These are phyloP conservation scores for Machimus atricapillus DNA, from an alignment of 2,888 invertebrate genomes.

Conservation along the genomic window DNA sequence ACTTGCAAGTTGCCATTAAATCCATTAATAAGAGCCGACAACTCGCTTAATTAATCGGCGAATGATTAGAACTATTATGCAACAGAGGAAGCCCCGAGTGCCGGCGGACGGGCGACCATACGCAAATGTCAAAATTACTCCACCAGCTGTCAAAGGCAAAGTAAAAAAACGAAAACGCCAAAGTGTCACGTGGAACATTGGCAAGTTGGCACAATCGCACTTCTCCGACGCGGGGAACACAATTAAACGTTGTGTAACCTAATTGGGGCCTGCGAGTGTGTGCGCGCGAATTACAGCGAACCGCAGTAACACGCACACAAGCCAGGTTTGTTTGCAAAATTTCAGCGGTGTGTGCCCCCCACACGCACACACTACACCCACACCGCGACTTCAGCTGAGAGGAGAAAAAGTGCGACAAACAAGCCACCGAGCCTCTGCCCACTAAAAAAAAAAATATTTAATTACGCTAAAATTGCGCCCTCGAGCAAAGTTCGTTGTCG, in stretches of 20 bases:
- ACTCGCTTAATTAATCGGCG: background rate
- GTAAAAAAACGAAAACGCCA: background rate
- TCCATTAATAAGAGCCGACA: background rate
- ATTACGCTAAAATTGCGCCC: background rate
- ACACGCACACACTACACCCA: background rate
- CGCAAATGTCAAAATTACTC: background rate
- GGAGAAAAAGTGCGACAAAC: background rate
- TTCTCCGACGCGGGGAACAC: background rate
- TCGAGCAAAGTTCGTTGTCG: background rate
- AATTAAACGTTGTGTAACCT: constrained; percentile 24
- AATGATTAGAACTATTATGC: constrained; percentile 6
- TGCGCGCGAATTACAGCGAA: background rate
- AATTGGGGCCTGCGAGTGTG: background rate
- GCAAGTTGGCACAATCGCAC: constrained; percentile 26
- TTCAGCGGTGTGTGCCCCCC: background rate
- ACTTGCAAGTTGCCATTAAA: background rate
- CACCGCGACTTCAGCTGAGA: background rate
- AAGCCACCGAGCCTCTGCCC: background rate
- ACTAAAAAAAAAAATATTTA: background rate
- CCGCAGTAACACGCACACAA: constrained; percentile 20
- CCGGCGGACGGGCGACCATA: background rate
- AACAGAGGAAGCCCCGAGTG: background rate
- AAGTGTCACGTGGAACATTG: constrained; percentile 18
- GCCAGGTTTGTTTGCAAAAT: constrained; percentile 6
- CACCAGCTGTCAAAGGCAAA: constrained; percentile 11